Evolutionary conservation across 2,888 invertebrate species (phyloP).

Genomic region (Anthophora plumipes): DNA sequence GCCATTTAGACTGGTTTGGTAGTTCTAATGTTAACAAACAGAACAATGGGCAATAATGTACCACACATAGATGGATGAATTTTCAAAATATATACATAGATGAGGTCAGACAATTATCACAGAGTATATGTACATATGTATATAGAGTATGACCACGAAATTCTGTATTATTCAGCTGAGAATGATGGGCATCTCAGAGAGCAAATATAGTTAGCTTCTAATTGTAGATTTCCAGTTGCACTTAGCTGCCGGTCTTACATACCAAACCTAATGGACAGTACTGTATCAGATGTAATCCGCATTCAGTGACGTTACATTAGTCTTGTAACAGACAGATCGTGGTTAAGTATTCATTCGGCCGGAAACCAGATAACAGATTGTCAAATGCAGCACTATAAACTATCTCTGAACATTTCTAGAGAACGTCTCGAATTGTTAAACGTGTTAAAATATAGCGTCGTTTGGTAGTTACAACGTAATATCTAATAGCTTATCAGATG

Average conservation of each 20-base stretch:
- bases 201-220: constrained; percentile 46
- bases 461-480: neutral
- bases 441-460: constrained; percentile 2
- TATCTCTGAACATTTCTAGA: constrained; percentile 39
- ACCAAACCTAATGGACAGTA: constrained; percentile 54
- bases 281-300: constrained; percentile 60
- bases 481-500: neutral
- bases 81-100: too few species aligned
- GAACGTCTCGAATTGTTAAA: constrained; percentile 23
- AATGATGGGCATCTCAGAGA: constrained; percentile 35
- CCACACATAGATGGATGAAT: too few species aligned
- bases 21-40: too few species aligned
- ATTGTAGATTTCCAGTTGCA: constrained; percentile 62
- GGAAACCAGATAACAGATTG: constrained; percentile 73
- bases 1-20: too few species aligned
- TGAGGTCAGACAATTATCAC: too few species aligned
- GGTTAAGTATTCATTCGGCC: constrained; percentile 65
- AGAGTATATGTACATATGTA: too few species aligned
- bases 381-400: constrained; percentile 61
- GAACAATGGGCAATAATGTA: too few species aligned
- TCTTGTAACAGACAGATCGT: constrained; percentile 73
- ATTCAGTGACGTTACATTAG: constrained; percentile 74
- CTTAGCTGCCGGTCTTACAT: constrained; percentile 57
- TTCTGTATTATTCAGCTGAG: constrained; percentile 12
- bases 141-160: constrained; percentile 26